Evolutionary conservation across 2,113 vertebrate species (phyloP).

Genomic region (Accipiter virgatus): DNA sequence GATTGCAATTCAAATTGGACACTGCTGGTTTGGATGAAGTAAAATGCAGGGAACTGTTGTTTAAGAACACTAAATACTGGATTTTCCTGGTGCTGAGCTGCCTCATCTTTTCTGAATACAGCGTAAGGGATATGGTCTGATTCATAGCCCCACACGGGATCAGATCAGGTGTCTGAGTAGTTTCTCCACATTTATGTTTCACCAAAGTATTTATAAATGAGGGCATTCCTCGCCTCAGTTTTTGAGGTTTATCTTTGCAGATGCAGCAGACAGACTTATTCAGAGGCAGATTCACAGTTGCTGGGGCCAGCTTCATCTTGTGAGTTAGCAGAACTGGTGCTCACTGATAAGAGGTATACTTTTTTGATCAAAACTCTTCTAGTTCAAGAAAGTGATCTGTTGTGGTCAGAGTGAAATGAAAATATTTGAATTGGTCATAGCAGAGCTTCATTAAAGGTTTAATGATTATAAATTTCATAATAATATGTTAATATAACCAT

Average conservation of each 20-base stretch:
- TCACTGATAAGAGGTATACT: background rate
- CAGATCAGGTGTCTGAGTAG: background rate
- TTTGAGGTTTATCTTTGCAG: background rate
- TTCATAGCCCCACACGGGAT: background rate
- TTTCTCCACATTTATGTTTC: background rate
- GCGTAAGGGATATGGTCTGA: background rate
- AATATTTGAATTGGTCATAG: background rate
- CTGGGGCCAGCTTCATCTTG: background rate
- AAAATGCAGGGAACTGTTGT: background rate
- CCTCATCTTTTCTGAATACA: background rate
- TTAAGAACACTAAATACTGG: background rate
- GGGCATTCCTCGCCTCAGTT: background rate
- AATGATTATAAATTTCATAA: background rate
- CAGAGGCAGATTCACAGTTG: background rate
- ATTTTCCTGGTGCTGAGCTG: background rate
- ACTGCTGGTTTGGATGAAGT: background rate
- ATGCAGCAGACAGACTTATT: background rate
- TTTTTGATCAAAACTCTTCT: background rate
- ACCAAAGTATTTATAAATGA: background rate
- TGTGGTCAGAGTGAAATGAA: background rate
- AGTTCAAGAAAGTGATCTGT: background rate
- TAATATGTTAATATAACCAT: background rate
- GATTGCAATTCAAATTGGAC: background rate
- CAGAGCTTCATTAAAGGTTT: background rate
- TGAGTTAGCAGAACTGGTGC: background rate